phyloP scores from a whole-genome alignment of 92 coral and sea anemone species.

The Parazoanthus atlanticus region DNA sequence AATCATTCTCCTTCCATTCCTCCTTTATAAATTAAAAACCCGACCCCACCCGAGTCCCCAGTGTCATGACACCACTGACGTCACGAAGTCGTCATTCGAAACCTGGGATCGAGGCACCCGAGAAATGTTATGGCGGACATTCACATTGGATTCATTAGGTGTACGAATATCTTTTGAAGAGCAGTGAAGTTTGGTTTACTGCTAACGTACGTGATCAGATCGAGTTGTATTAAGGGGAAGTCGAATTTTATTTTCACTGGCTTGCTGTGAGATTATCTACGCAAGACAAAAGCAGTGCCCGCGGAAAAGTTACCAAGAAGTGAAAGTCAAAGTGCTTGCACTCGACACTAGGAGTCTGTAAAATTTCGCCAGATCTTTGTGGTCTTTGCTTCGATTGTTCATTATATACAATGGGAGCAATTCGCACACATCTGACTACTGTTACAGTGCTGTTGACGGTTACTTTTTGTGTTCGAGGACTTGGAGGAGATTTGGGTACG shows the following conservation, averaged over 20 bases:
- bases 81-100: slow-evolving; percentile 17
- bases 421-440: neutral
- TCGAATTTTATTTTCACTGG: neutral
- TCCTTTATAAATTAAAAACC: too few relatives aligned
- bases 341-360: neutral
- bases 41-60: too few relatives aligned
- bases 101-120: slow-evolving; percentile 11
- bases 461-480: neutral
- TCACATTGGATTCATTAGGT: too few relatives aligned
- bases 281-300: neutral
- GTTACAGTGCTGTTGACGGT: neutral
- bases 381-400: neutral
- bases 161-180: too few relatives aligned
- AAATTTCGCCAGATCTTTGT: neutral
- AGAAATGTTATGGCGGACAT: slow-evolving; percentile 28
- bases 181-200: neutral
- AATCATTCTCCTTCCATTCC: too few relatives aligned
- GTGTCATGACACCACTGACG: neutral
- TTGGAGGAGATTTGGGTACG: slow-evolving; percentile 31
- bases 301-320: neutral
- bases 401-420: neutral
- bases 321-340: neutral
- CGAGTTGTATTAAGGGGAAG: neutral
- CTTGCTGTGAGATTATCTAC: neutral
- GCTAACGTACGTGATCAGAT: neutral